Evolutionary conservation across 2,888 invertebrate genomes (phyloP), one percentile per base, ranked within the genome.

Genomic region (Argynnis bischoffii): DNA sequence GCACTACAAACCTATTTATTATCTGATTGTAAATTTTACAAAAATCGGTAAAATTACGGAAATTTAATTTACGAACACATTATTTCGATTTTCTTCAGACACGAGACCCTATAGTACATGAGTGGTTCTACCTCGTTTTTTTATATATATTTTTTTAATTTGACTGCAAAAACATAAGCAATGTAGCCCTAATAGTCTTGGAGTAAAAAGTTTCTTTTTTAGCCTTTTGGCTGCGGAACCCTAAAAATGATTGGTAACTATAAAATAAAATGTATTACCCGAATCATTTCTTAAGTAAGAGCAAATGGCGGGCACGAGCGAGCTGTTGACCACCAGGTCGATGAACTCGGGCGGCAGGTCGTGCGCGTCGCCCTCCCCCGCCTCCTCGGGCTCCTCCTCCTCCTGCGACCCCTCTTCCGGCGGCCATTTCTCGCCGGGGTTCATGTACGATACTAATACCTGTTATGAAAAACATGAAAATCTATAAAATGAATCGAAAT

Each of bases 211-310:
- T 15, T 14, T 48, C 48, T 5, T n/a, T n/a, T 2, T 48, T 48
- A n/a, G 48, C 50, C 50, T 50, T 50, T 3, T 26, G 26, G 26
- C 0, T 26, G 4, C 26, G 26, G 26, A 26, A 26, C 26, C 4
- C 5, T 26, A 26, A 26, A 26, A 26, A 26, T n/a, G 6, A 16
- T n/a, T 48, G 48, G 1, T 14, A 51, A 51, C 50, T 2, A 15
- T 51, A 2, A 16, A 8, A 3, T 8, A 51, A 16, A 51, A 14
- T 51, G 76, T 76, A n/a, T 35, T 79, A 95, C 96, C 95, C 16
- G 98, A 99, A 88, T 99, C 99, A 81, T 99, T 99, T 76, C 98
- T 94, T 64, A 98, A 93, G 83, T 99, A 98, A 0, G 98, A 98
- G 79, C 97, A 97, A 35, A 98, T 94, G 26, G 97, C 98, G 21